Conservation (phyloP, 2,797 vertebrate species). For the Channallabes apus region DNA sequence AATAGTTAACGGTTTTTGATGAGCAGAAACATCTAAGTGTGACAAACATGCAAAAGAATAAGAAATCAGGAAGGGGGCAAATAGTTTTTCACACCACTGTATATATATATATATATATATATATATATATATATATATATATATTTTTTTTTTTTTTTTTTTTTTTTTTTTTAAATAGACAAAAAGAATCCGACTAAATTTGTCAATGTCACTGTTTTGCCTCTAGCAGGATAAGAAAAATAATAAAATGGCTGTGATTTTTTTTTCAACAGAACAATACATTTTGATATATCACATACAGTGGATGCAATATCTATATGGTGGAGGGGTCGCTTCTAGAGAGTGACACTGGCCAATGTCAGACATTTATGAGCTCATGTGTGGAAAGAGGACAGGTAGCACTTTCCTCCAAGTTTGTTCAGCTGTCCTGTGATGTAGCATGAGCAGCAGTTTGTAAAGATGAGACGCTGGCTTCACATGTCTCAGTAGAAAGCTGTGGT, state of each 20-base stretch:
- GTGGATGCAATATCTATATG: not conserved
- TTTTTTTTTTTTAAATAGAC: no score
- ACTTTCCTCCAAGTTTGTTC: constrained; percentile 16
- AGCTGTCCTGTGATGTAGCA: not conserved
- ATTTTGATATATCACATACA: not conserved
- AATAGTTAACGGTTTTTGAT: no score
- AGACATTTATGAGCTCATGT: not conserved
- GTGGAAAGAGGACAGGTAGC: constrained; percentile 5
- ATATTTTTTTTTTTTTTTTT: no score
- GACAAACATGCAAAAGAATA: no score
- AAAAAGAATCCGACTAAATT: not conserved
- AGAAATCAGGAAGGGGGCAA: no score
- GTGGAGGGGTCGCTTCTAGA: not conserved
- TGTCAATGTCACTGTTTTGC: not conserved
- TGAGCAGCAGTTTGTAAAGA: not conserved
- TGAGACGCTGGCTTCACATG: not conserved
- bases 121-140: no score
- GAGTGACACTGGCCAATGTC: not conserved
- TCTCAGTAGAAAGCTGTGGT: not conserved
- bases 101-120: no score
- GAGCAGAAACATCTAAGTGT: no score
- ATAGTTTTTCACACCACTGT: no score
- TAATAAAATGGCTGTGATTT: not conserved
- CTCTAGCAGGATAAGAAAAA: not conserved
- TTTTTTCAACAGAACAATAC: not conserved